Base-by-base conservation (phyloP, 2,113 vertebrate species). In the Galemys pyrenaicus region DNA sequence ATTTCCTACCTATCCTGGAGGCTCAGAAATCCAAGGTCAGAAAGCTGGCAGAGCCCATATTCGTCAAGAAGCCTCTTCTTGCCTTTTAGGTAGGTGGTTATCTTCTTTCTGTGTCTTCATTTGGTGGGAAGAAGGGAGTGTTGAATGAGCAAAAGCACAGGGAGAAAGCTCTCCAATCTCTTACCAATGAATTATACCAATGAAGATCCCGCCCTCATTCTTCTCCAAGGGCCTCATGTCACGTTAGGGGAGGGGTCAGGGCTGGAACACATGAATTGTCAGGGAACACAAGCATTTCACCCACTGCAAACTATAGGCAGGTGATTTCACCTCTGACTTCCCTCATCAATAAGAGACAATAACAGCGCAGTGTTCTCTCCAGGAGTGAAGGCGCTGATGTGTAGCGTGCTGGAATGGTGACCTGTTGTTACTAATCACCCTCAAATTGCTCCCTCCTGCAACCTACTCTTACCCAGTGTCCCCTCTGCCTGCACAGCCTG, bases 11-110 rank as follows among this genome's bases (percentile, higher is more conserved):
- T 46, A 8, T 78, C 78, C 15, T 46, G 44, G 54, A 78, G 54
- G 17, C 46, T 79, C 37, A 20, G 19, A 80, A 73, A 85, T 54
- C 46, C 22, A 44, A 80, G 80, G 41, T 94, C 93, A 90, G 90
- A 44, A 32, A 22, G 26, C n/a, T 4, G 6, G n/a, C 60, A 94
- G 49, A 62, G 68, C 77, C 7, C 6, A 20, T 83, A 26, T 83
- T 58, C 46, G 68, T 12, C 58, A 19, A 77, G 19, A 68, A 49
- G n/a, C 39, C 0, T 8, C 51, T 20, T 68, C 28, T 51, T 94
- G 70, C n/a, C 37, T n/a, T 75, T 28, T 32, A 79, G 74, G 8
- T 71, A n/a, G 51, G 19, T 44, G 74, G 35, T 35, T 22, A 56
- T 46, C 44, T 54, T 71, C 44, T 37, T 19, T 1, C 80, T 79